Evolutionary conservation across 2,797 vertebrate species (phyloP).

Genomic region (Tiaroga cobitis): DNA sequence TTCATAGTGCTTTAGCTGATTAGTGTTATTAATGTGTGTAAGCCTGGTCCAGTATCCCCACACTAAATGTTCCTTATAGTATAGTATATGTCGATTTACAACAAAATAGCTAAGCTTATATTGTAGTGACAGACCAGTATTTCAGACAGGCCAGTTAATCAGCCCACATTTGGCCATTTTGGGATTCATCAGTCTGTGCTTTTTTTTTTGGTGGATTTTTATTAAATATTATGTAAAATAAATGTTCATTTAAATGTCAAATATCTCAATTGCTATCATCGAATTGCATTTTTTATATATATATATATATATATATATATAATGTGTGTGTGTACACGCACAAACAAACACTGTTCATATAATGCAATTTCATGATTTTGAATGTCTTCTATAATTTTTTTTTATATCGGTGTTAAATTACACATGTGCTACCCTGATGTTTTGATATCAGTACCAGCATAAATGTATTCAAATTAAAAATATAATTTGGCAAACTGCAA

Average conservation of each 20-base stretch:
- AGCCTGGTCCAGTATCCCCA: neutral
- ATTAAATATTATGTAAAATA: neutral
- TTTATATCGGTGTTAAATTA: neutral
- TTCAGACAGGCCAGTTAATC: neutral
- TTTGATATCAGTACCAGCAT: neutral
- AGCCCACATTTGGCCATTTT: neutral
- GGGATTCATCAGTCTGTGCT: neutral
- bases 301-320: too few relatives aligned
- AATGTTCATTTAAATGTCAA: neutral
- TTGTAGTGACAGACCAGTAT: neutral
- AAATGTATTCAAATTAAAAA: neutral
- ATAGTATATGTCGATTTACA: neutral
- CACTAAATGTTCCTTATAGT: neutral
- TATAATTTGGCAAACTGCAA: neutral
- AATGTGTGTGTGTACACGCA: neutral
- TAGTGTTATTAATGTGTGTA: slow-evolving; percentile 11
- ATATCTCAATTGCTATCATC: neutral
- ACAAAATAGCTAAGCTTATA: neutral
- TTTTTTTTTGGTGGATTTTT: neutral
- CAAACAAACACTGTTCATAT: neutral
- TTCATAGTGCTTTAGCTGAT: slow-evolving; percentile 39
- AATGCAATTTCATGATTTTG: neutral
- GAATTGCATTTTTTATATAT: neutral
- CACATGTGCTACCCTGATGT: neutral
- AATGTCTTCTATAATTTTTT: neutral